Conservation (phyloP, 2,888 invertebrate genomes). For the Drosophila emarginata region DNA sequence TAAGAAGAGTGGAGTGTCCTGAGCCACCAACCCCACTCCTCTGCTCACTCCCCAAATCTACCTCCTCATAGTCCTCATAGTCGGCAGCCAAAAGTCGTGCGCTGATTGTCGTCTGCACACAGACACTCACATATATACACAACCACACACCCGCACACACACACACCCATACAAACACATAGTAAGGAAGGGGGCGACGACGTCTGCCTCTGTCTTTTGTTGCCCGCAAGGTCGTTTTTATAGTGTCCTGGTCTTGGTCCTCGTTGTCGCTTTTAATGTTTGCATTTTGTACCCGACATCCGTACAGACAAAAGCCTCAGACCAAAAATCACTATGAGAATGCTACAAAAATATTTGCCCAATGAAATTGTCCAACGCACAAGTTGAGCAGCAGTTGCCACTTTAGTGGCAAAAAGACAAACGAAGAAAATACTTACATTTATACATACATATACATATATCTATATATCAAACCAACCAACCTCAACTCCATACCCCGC, state of each 20-base stretch:
- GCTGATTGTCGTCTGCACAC: slow-evolving; percentile 46
- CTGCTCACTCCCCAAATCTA: background rate
- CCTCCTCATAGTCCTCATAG: background rate
- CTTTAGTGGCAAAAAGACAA: slow-evolving; percentile 18
- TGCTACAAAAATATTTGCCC: slow-evolving; percentile 79
- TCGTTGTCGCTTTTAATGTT: slow-evolving; percentile 52
- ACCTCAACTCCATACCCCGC: background rate
- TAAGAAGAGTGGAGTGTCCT: slow-evolving; percentile 54
- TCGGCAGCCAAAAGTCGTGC: slow-evolving; percentile 63
- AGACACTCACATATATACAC: slow-evolving; percentile 15
- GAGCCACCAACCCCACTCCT: slow-evolving; percentile 10
- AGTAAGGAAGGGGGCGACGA: slow-evolving; percentile 31
- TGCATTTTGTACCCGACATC: slow-evolving; percentile 63
- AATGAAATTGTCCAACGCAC: slow-evolving; percentile 61
- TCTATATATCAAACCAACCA: background rate
- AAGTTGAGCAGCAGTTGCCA: slow-evolving; percentile 12
- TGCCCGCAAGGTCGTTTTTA: slow-evolving; percentile 75
- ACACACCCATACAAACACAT: too few relatives aligned
- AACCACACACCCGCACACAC: background rate
- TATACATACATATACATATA: background rate
- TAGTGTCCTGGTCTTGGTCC: slow-evolving; percentile 57
- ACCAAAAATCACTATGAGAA: slow-evolving; percentile 72
- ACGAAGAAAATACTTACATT: background rate
- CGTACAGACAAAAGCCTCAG: slow-evolving; percentile 40
- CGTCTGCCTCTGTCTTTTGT: slow-evolving; percentile 65